These are phyloP conservation scores for Halocaridina rubra DNA, from an alignment of 2,888 invertebrate genomes.

Conservation along the genomic window DNA sequence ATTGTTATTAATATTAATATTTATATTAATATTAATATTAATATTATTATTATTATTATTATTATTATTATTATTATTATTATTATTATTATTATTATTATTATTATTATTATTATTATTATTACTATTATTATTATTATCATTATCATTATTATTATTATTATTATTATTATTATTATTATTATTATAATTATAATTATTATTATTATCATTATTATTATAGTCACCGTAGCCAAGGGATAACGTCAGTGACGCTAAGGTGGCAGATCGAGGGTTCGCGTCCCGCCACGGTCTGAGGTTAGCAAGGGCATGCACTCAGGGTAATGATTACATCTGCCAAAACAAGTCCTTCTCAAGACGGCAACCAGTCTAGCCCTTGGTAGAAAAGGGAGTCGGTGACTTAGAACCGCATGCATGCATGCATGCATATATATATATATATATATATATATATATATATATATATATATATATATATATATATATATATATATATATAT, in stretches of 20 bases:
- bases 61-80: not conserved
- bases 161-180: too few relatives aligned
- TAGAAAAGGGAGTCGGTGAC: too few relatives aligned
- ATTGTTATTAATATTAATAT: not conserved
- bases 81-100: slow-evolving; percentile 4
- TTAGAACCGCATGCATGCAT: not conserved
- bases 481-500: not conserved
- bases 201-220: too few relatives aligned
- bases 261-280: too few relatives aligned
- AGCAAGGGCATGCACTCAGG: too few relatives aligned
- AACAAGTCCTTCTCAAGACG: too few relatives aligned
- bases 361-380: too few relatives aligned
- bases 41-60: not conserved
- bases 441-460: not conserved
- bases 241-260: too few relatives aligned
- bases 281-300: too few relatives aligned
- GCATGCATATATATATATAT: not conserved
- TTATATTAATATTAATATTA: not conserved
- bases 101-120: not conserved
- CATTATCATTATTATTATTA: not conserved
- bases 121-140: not conserved
- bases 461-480: not conserved
- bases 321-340: too few relatives aligned
- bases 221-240: too few relatives aligned
- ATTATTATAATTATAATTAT: too few relatives aligned